Conservation (phyloP, 2,797 vertebrate species). For the Podarcis lilfordi region DNA sequence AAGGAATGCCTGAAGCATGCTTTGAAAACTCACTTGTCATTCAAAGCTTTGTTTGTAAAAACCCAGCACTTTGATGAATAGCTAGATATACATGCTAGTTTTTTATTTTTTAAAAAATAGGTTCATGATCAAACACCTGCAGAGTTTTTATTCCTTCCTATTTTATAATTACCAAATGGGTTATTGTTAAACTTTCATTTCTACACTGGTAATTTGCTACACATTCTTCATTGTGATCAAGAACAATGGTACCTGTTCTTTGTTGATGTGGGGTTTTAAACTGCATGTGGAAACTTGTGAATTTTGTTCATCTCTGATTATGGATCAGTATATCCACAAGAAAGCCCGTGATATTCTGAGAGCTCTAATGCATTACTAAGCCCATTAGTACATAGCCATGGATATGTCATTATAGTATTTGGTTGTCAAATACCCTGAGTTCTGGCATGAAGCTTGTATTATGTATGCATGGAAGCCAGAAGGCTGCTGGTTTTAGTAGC, state of each 20-base stretch:
- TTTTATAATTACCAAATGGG: not conserved
- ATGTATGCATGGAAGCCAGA: constrained; percentile 33
- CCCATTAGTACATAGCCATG: constrained; percentile 45
- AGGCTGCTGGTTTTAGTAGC: constrained; percentile 51
- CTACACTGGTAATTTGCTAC: not conserved
- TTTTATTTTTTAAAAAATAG: not conserved
- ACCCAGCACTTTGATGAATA: not conserved
- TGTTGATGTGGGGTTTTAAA: not conserved
- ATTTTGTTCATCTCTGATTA: not conserved
- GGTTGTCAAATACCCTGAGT: constrained; percentile 57
- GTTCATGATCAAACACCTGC: not conserved
- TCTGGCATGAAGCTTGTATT: constrained; percentile 44
- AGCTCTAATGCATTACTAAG: not conserved
- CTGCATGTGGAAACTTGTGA: constrained; percentile 6
- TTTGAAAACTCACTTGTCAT: not conserved
- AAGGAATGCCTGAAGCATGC: not conserved
- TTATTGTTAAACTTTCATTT: not conserved
- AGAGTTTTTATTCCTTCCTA: not conserved
- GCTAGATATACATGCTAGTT: not conserved
- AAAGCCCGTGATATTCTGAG: constrained; percentile 18
- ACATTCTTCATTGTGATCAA: constrained; percentile 8
- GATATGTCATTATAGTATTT: constrained; percentile 48
- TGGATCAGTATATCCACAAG: constrained; percentile 1
- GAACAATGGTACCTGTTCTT: not conserved
- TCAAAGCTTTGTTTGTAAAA: constrained; percentile 13